phyloP scores from a whole-genome alignment of 2,888 invertebrate species.

The Chrysotoxum bicinctum region DNA sequence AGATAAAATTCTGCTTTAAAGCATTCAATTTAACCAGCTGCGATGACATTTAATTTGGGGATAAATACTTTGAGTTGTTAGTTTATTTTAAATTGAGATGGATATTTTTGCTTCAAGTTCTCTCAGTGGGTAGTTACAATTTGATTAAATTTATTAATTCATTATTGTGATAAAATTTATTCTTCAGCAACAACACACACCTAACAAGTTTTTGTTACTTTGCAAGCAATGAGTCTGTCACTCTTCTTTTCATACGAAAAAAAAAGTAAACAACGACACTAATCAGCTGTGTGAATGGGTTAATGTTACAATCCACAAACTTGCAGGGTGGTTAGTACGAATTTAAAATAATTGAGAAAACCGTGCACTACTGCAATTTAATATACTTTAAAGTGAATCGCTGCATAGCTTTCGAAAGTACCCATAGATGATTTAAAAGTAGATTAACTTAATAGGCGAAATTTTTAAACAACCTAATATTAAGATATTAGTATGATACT shows the following conservation, averaged over 20 bases:
- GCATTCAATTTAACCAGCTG: slow-evolving; percentile 25
- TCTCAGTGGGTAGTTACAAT: neutral
- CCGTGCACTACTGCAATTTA: too few relatives aligned
- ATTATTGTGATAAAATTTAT: neutral
- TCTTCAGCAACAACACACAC: neutral
- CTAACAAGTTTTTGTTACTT: neutral
- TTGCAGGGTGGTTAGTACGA: neutral
- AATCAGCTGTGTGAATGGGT: slow-evolving; percentile 38
- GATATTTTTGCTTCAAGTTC: neutral
- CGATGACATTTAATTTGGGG: slow-evolving; percentile 37
- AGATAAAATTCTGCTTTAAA: slow-evolving; percentile 24
- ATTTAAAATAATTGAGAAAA: neutral
- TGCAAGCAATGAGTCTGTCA: neutral
- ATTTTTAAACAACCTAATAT: too few relatives aligned
- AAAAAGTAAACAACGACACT: slow-evolving; percentile 37
- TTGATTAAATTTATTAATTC: neutral
- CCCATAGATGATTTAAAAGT: too few relatives aligned
- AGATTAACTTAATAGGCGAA: too few relatives aligned
- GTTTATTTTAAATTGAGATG: neutral
- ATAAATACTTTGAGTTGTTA: neutral
- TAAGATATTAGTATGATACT: too few relatives aligned
- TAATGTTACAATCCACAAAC: neutral
- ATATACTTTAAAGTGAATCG: too few relatives aligned
- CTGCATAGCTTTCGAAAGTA: too few relatives aligned
- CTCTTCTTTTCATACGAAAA: neutral